Evolutionary conservation across 2,797 vertebrate genomes (phyloP).

Genomic region (Peromyscus attwateri): DNA sequence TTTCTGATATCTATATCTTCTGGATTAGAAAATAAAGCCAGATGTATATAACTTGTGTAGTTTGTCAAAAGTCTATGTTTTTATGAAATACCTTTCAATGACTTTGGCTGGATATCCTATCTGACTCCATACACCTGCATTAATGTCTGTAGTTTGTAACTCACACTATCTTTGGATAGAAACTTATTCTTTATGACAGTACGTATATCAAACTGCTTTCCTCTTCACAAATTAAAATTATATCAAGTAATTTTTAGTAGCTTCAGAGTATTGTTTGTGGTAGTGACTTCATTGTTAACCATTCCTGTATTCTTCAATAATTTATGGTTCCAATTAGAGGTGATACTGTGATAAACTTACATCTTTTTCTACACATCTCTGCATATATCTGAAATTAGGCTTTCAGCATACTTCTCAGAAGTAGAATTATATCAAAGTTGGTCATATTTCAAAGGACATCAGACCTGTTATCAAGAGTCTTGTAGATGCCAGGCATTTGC

Average conservation of each 20-base stretch:
- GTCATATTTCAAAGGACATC: not conserved
- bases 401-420: slow-evolving; percentile 12
- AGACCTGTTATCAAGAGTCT: not conserved
- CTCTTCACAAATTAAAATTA: slow-evolving; percentile 50
- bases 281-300: not conserved
- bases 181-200: not conserved
- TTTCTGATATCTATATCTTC: slow-evolving; percentile 38
- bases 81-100: slow-evolving; percentile 26
- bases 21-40: slow-evolving; percentile 32
- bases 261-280: not conserved
- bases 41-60: not conserved
- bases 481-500: not conserved
- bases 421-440: not conserved
- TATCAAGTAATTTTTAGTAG: slow-evolving; percentile 1
- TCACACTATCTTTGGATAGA: not conserved
- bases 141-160: not conserved
- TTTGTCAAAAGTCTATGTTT: not conserved
- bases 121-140: not conserved
- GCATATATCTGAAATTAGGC: not conserved
- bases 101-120: not conserved
- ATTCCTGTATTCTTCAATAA: not conserved
- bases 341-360: not conserved
- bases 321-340: not conserved
- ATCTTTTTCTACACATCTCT: not conserved
- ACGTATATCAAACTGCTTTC: not conserved